phyloP scores from a whole-genome alignment of 2,797 vertebrate species.

The Coranthus polyacanthus region DNA sequence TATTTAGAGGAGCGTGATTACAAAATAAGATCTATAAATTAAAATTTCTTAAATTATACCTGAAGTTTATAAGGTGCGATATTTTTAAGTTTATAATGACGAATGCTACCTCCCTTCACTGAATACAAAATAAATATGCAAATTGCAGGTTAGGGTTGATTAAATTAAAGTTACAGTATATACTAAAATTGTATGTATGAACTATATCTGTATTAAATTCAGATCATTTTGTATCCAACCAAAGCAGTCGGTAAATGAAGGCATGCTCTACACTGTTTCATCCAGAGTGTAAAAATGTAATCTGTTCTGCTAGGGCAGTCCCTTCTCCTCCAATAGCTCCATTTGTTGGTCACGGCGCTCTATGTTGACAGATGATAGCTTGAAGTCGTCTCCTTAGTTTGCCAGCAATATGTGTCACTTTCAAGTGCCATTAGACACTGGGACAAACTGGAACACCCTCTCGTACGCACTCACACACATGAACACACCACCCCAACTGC shows the following conservation, averaged over 20 bases:
- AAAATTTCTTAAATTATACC: neutral
- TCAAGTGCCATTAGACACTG: conserved; percentile 84
- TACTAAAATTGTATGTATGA: neutral
- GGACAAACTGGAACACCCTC: conserved; percentile 67
- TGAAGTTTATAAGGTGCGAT: neutral
- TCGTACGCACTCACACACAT: conserved; percentile 12
- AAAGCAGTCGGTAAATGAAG: conserved; percentile 56
- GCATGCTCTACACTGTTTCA: conserved; percentile 66
- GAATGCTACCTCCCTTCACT: no score
- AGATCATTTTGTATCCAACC: neutral
- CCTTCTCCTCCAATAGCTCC: conserved; percentile 83
- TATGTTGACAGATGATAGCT: conserved; percentile 85
- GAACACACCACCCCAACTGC: conserved; percentile 2
- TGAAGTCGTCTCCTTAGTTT: conserved; percentile 85
- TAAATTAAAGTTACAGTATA: neutral
- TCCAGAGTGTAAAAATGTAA: conserved; percentile 82
- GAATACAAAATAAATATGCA: neutral
- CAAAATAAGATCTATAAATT: conserved; percentile 18
- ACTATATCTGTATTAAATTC: neutral
- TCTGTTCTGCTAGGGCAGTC: conserved; percentile 86
- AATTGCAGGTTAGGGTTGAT: neutral
- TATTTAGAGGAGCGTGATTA: no score
- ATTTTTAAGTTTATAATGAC: neutral
- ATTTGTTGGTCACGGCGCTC: conserved; percentile 79
- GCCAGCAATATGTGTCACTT: conserved; percentile 83